These are phyloP conservation scores for Diplolepis rosae DNA, from an alignment of 2,888 invertebrate species.

Conservation along the genomic window DNA sequence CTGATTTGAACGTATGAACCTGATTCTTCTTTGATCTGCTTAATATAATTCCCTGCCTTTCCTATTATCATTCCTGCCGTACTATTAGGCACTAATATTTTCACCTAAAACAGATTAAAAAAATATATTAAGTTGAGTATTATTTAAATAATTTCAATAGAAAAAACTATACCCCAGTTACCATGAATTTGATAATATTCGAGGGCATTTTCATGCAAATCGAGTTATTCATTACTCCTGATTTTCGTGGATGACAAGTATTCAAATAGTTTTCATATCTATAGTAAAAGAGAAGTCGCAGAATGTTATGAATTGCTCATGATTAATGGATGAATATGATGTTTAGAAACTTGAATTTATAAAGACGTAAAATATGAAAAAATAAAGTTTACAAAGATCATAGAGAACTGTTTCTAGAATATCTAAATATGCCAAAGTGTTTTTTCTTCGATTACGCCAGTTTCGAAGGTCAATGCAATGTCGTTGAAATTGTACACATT, in stretches of 20 bases:
- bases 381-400: background rate
- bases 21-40: slow-evolving; percentile 95
- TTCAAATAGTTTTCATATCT: slow-evolving; percentile 7
- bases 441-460: background rate
- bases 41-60: slow-evolving; percentile 96
- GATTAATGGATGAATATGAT: slow-evolving; percentile 7
- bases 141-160: background rate
- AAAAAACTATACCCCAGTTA: too few relatives aligned
- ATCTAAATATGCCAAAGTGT: background rate
- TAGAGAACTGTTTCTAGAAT: too few relatives aligned
- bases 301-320: background rate
- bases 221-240: background rate
- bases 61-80: slow-evolving; percentile 99
- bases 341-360: background rate
- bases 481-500: slow-evolving; percentile 42
- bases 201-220: slow-evolving; percentile 4
- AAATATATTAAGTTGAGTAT: background rate
- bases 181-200: background rate
- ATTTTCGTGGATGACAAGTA: slow-evolving; percentile 20
- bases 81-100: slow-evolving; percentile 96
- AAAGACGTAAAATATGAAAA: background rate
- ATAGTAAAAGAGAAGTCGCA: slow-evolving; percentile 17
- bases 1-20: slow-evolving; percentile 97
- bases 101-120: slow-evolving; percentile 77
- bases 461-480: slow-evolving; percentile 26